Conservation (phyloP, 2,888 invertebrate species). For the Synergus laeviventris region DNA sequence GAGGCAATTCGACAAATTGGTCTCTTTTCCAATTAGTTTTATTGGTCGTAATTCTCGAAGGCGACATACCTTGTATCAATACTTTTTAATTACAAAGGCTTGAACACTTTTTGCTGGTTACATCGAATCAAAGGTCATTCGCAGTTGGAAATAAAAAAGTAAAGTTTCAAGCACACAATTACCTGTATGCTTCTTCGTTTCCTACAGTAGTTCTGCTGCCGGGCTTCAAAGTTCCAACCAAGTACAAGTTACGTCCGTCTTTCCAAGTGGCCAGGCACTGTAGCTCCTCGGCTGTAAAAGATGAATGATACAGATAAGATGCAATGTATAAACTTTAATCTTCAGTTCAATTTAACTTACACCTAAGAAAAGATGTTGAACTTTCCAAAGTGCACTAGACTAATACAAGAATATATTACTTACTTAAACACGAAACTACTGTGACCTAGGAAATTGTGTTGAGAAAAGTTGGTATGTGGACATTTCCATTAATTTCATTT, state of each 20-base stretch:
- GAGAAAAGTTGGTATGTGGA: slow-evolving; percentile 26
- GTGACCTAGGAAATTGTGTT: slow-evolving; percentile 36
- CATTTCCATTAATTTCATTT: slow-evolving; percentile 32
- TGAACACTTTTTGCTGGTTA: slow-evolving; percentile 11
- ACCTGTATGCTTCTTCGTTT: slow-evolving; percentile 88
- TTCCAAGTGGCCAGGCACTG: slow-evolving; percentile 91
- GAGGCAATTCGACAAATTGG: slow-evolving; percentile 65
- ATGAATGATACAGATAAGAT: slow-evolving; percentile 39
- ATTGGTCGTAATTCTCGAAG: slow-evolving; percentile 61
- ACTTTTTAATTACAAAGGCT: slow-evolving; percentile 33
- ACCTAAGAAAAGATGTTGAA: slow-evolving; percentile 38
- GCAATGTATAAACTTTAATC: slow-evolving; percentile 39
- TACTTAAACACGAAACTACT: slow-evolving; percentile 38
- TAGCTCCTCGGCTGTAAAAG: slow-evolving; percentile 84
- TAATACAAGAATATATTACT: slow-evolving; percentile 39
- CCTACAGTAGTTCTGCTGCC: slow-evolving; percentile 78
- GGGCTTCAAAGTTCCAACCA: slow-evolving; percentile 86
- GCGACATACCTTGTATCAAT: slow-evolving; percentile 39
- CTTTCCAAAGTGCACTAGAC: slow-evolving; percentile 34
- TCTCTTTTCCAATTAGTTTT: slow-evolving; percentile 75
- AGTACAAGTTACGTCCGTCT: slow-evolving; percentile 87
- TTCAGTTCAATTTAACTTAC: slow-evolving; percentile 39
- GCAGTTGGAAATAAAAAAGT: background rate
- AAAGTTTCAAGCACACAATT: slow-evolving; percentile 65
- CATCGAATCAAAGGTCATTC: slow-evolving; percentile 20